Evolutionary conservation across 2,797 vertebrate species (phyloP), one percentile per base, ranked within the genome.

Genomic region (Varecia variegata): DNA sequence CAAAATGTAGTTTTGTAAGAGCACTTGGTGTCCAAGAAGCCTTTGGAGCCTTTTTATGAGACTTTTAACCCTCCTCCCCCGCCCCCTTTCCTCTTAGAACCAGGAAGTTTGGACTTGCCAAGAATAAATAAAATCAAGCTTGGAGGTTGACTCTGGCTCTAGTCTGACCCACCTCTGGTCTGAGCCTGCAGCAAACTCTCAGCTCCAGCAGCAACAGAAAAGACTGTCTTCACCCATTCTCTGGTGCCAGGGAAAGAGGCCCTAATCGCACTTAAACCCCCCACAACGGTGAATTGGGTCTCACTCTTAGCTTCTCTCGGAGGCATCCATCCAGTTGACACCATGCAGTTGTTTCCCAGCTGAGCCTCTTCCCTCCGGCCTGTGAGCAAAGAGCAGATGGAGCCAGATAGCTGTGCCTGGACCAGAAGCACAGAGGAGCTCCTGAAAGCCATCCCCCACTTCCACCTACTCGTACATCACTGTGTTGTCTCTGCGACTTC

Each of bases 1-100:
- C 96, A 97, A 96, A 96, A 97, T 89, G 93, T 95, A 97, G 96
- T 97, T 97, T 95, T 96, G 96, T 95, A 79, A 95, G 96, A 94
- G 86, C 70, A 89, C 91, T 92, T 86, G 90, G 96, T 97, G 91
- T 97, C 97, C 97, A 97, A 96, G 96, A 95, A 97, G 83, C 70
- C 92, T 97, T 96, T 94, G 93, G 93, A 95, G 86, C 88, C 89
- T 92, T 95, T 97, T 96, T 93, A 96, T 88, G 94, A 94, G 91
- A 94, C 89, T 97, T 96, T 97, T 93, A 89, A 84, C 86, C 30
- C 35, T 9, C 45, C 45, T 21, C 23, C 23, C 40, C 30, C 30
- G 8, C 74, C 45, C 30, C 35, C 25, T 81, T 80, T 62, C 68
- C 83, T 56, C 88, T 95, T 80, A 90, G 90, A 94, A 91, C 65